Conservation (phyloP, 2,113 vertebrate species). For the Aegypius monachus region DNA sequence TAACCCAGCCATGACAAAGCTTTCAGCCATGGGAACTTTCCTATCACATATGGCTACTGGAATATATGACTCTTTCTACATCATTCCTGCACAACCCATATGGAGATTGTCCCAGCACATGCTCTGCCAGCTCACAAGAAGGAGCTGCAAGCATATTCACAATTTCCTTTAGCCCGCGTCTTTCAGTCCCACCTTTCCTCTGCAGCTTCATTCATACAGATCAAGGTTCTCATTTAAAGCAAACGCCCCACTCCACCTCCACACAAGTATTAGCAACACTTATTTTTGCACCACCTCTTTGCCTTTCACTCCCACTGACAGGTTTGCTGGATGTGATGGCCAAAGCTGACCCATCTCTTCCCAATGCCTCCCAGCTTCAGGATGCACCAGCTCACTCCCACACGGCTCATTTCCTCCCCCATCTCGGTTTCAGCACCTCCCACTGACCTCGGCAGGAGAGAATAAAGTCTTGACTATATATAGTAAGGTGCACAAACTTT, state of each 20-base stretch:
- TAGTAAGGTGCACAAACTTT: background rate
- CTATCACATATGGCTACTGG: background rate
- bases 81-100: background rate
- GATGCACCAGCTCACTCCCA: background rate
- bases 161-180: background rate
- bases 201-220: background rate
- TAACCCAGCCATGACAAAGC: background rate
- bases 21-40: background rate
- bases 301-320: background rate
- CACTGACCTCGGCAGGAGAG: background rate
- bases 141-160: background rate
- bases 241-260: background rate
- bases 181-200: background rate
- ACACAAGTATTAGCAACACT: background rate
- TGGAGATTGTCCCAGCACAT: background rate
- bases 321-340: background rate
- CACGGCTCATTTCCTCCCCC: background rate
- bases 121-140: background rate
- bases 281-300: background rate
- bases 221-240: background rate
- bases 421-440: slow-evolving; percentile 4
- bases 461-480: slow-evolving; percentile 3
- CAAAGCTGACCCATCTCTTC: background rate
- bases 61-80: background rate
- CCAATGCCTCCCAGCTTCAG: background rate